Evolutionary conservation across 2,113 vertebrate species (phyloP), one percentile per base, ranked within the genome.

Genomic region (Leucopsar rothschildi): DNA sequence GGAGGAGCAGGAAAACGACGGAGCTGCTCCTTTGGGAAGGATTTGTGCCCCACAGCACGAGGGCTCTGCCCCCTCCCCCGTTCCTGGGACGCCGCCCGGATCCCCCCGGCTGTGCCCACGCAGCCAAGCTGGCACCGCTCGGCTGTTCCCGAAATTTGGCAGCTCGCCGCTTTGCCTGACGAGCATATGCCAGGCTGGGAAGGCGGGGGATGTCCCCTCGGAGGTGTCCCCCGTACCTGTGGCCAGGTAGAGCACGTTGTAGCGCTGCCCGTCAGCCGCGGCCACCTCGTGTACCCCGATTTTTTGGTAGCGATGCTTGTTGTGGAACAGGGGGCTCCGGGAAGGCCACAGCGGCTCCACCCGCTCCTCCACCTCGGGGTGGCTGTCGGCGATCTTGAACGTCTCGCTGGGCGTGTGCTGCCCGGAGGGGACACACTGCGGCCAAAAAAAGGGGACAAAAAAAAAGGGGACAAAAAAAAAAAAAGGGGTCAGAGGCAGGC

Each of bases 351-450:
- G 55, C 15, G 97, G 97, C 33, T 97, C 97, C 53, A 98, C 97
- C 1, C 96, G 96, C 35, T 96, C 93, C 5, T 95, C 85, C 72
- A 98, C 97, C 91, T 98, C 98, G 0, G 98, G 98, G 93, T 98
- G 95, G 90, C 97, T 97, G 92, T 98, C 98, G 0, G 97, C 97
- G 31, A 98, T 98, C 90, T 97, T 98, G 96, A 98, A 98, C 22
- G 98, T 98, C 72, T 98, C 97, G 0, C 96, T 96, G 0, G 98
- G 98, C 21, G 98, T 98, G 25, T 95, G 93, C 80, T 95, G 90
- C 29, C 94, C 60, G 7, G 94, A 91, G 95, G 97, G 63, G 63
- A 95, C 88, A 0, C 98, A 98, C 98, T 98, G 83, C 10, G 1
- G 44, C 16, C 25, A 50, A 10, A 29, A 47, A 49, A 49, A 27